Evolutionary conservation across 2,113 vertebrate species (phyloP), one percentile per base, ranked within the genome.

Genomic region (Echinops telfairi): DNA sequence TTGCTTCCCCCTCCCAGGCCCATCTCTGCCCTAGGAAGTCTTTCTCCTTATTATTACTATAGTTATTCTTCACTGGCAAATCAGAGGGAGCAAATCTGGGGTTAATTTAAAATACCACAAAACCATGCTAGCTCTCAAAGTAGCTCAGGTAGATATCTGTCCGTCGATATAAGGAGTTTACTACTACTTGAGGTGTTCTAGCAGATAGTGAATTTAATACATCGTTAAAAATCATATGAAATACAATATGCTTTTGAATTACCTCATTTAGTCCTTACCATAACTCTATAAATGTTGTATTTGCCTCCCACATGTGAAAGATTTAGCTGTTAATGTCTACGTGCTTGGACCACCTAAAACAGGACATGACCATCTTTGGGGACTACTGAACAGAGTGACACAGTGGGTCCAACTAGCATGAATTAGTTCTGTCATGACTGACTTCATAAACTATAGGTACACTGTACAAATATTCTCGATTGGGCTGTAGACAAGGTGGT

Each of bases 241-340:
- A 89, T 27, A 71, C 9, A 14, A 4, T 16, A 17, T 80, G 22
- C 12, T 78, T 86, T 94, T 53, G 47, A 33, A 73, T 14, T 47
- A 1, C 40, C 9, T 73, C 87, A 82, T 14, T 16, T 68, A 93
- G 75, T 71, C 2, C 16, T 84, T 25, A 36, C 12, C 23, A 19
- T n/a, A 89, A 84, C 33, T 36, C 40, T 68, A 75, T 78, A 27
- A 71, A 57, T 91, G 86, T 76, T 33, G 22, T 62, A 62, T 86
- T 10, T 78, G 2, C 57, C 57, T 20, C 23, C 31, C 15, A 7
- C 0, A 10, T 75, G 79, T 79, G 64, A 33, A 0, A 92, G 29
- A 57, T 76, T 73, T 81, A 27, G 17, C 2, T 10, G 70, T 66
- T 2, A 36, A 29, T 38, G 14, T 2, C 89, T 75, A 88, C 79